Evolutionary conservation across 1,140 invertebrate genomes (phyloP), one percentile per base, ranked within the genome.

Genomic region (Platyura marginata): DNA sequence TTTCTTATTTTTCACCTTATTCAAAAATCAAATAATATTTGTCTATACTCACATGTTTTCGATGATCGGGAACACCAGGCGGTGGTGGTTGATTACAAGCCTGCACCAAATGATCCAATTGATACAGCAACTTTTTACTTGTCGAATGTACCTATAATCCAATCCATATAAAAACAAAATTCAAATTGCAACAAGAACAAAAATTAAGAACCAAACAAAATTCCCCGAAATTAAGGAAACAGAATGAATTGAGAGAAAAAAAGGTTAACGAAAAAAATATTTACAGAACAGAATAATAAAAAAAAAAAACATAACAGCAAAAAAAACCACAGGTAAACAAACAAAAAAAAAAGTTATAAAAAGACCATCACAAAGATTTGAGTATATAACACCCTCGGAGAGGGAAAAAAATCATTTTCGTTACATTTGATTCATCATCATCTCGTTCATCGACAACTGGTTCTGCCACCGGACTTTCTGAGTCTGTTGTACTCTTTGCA

Each of bases 81-180:
- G 59, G 55, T 25, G 59, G 74, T 32, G 85, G 82, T 63, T 90
- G 87, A 71, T 91, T 88, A 70, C 87, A 93, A 52, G 92, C 82
- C 76, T 93, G 88, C 54, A 93, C 88, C 64, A 93, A 72, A 63
- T 92, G 88, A 69, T 94, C 88, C 59, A 94, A 70, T 66, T 93
- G 88, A 66, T 93, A 93, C 52, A 93, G 76, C 56, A 94, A 72
- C 68, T 93, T 93, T 72, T 94, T 93, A 71, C 88, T 92, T 50
- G 88, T 93, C 61, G 85, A 91, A 72, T 93, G 88, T 51, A 93
- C 88, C 84, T 89, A 63, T 49, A 64, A 69, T 29, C 25, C 6
- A 13, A 29, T 6, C 13, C 6, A 13, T 8, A 29, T 8, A 13
- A 29, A 29, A 29, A 29, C 6, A 29, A 29, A 29, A 29, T 8